Evolutionary conservation across 1,140 invertebrate species (phyloP).

Genomic region (Pseudomyrmex concolor): DNA sequence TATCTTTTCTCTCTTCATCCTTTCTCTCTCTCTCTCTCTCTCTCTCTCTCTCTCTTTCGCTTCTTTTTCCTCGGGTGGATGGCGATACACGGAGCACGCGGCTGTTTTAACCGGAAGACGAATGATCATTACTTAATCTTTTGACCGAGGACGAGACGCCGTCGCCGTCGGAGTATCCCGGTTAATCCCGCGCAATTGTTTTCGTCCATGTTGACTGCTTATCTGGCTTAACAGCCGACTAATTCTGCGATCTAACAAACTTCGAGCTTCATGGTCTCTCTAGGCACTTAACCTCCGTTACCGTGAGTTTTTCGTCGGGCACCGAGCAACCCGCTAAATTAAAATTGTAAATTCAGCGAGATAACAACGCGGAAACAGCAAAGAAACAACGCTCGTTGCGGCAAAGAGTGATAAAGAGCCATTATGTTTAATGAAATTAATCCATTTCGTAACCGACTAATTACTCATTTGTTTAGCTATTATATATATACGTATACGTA

Average conservation of each 20-base stretch:
- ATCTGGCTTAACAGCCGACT: conserved; percentile 84
- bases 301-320: conserved; percentile 63
- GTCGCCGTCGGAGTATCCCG: conserved; percentile 62
- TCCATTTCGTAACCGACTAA: conserved; percentile 19
- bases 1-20: conserved; percentile 14
- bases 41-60: too few relatives aligned
- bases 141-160: conserved; percentile 66
- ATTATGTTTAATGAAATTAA: conserved; percentile 59
- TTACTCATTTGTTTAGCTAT: conserved; percentile 27
- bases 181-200: conserved; percentile 81
- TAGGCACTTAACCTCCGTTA: conserved; percentile 66
- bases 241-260: conserved; percentile 82
- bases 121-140: conserved; percentile 76
- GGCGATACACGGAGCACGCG: conserved; percentile 33
- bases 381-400: conserved; percentile 38
- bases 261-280: conserved; percentile 74
- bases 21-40: too few relatives aligned
- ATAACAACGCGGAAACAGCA: conserved; percentile 53
- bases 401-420: conserved; percentile 35
- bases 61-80: background rate
- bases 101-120: conserved; percentile 58
- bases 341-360: conserved; percentile 68
- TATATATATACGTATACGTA: background rate
- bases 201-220: conserved; percentile 83
- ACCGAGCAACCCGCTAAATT: conserved; percentile 45